Base-by-base conservation (phyloP, 2,797 vertebrate species). In the Austrolebias charrua region DNA sequence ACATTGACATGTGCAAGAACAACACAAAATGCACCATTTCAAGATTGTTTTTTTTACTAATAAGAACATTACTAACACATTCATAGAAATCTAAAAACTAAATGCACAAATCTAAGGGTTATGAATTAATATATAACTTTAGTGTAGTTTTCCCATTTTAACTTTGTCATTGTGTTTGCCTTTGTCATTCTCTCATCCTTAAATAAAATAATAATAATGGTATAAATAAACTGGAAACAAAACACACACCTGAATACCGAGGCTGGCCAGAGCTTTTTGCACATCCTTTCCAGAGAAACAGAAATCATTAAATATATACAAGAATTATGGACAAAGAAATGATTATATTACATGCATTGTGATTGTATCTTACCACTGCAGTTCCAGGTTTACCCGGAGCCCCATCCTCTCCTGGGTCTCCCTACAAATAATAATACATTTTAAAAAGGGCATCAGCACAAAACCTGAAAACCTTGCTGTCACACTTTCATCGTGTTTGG, bases 381-480 rank as follows among this genome's bases (percentile, higher is more conserved):
- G 90, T 90, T 38, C 95, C 96, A 0, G 96, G 94, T 71, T 92
- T 95, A 15, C 98, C 97, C 0, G 94, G 94, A 2, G 79, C 83
- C 44, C 97, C 97, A 15, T 95, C 94, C 59, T 92, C 94, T 62
- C 98, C 98, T 29, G 95, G 94, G 81, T 93, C 92, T 33, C 98
- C 98, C 98, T 98, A 82, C 55, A 60, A 67, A 75, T 75, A 73
- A 63, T 61, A 53, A 62, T 0, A 70, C 5, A 55, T 72, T 19
- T n/a, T n/a, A n/a, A n/a, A n/a, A 71, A 55, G 38, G 52, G 20
- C 2, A 42, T 84, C 40, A 84, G 59, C 46, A 57, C 12, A 55
- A 55, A 68, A 42, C 38, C 55, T 4, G 20, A 2, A 28, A 76
- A 59, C 28, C 14, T 60, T 5, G 24, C 14, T n/a, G 11, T 78